Evolutionary conservation across 2,113 vertebrate genomes (phyloP).

Genomic region (Scomber scombrus): DNA sequence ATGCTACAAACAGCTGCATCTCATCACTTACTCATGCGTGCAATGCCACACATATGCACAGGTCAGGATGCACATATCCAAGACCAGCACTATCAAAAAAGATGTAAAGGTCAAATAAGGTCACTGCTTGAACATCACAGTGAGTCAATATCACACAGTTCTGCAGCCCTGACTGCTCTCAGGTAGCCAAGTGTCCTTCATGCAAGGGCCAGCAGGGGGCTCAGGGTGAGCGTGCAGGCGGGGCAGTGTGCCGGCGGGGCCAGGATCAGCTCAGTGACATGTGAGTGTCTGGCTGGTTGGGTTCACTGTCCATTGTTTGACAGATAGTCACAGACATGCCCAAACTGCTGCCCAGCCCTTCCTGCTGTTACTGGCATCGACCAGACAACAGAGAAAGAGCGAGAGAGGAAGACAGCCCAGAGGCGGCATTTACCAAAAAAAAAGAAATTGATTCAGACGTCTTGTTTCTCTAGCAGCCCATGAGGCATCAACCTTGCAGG

Average conservation of each 20-base stretch:
- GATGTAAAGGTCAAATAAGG: conserved; percentile 45
- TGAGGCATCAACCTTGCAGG: conserved; percentile 46
- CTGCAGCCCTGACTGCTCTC: too few species aligned
- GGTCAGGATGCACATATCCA: background rate
- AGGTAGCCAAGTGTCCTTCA: background rate
- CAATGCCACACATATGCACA: background rate
- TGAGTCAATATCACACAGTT: conserved; percentile 14
- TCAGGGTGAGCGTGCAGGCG: conserved; percentile 45
- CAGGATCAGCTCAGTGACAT: conserved; percentile 57
- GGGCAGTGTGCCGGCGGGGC: conserved; percentile 11
- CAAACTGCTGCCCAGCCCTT: conserved; percentile 48
- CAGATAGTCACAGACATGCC: conserved; percentile 61
- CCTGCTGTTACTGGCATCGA: conserved; percentile 55
- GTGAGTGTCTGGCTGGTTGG: conserved; percentile 53
- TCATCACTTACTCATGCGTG: conserved; percentile 15
- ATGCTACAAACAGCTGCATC: conserved; percentile 38
- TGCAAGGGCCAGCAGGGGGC: conserved; percentile 63
- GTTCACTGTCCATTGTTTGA: conserved; percentile 64
- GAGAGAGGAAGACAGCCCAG: conserved; percentile 17
- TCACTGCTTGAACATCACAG: conserved; percentile 18
- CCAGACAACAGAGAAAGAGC: conserved; percentile 28
- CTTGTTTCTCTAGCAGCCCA: conserved; percentile 44
- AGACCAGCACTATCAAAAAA: background rate
- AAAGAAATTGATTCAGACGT: conserved; percentile 25
- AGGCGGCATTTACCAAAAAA: conserved; percentile 51